Evolutionary conservation across 1,140 invertebrate genomes (phyloP).

Genomic region (Lithobius niger): DNA sequence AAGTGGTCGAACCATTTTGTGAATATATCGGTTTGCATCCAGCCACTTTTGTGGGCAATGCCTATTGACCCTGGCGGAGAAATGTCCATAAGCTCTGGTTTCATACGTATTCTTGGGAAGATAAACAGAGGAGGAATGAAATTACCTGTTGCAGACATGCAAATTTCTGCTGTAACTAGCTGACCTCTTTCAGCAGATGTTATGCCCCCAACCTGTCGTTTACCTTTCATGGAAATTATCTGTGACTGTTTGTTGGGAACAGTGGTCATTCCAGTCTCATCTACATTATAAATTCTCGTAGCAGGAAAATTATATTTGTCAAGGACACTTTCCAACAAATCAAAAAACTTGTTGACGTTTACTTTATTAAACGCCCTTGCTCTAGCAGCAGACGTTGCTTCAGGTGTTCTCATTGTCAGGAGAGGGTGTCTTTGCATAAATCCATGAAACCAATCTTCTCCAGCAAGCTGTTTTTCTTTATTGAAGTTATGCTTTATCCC

Average conservation of each 20-base stretch:
- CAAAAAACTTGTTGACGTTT: conserved; percentile 12
- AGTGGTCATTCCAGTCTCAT: conserved; percentile 1
- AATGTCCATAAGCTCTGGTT: not conserved
- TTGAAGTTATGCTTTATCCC: not conserved
- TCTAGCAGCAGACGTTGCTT: conserved; percentile 5
- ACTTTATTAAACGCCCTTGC: conserved; percentile 3
- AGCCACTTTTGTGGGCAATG: not conserved
- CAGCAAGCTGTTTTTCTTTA: not conserved
- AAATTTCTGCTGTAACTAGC: not conserved
- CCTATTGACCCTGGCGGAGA: not conserved
- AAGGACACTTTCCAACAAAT: not conserved
- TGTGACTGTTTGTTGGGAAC: not conserved
- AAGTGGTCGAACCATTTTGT: conserved; percentile 20
- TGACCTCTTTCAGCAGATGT: not conserved
- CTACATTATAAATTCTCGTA: not conserved
- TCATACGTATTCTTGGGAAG: not conserved
- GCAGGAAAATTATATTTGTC: conserved; percentile 8
- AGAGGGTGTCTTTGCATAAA: not conserved
- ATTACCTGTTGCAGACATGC: not conserved
- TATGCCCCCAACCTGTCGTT: conserved; percentile 1
- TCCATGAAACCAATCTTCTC: not conserved
- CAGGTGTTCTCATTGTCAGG: not conserved
- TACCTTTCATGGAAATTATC: conserved; percentile 9
- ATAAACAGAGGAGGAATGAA: not conserved
- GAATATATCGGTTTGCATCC: conserved; percentile 16